A percentile compares a stretch with the other conserved stretches of the same genome.
These are phyloP conservation scores for Arnoldichthys spilopterus DNA, from an alignment of 2,797 vertebrate species.

Conservation along the genomic window DNA sequence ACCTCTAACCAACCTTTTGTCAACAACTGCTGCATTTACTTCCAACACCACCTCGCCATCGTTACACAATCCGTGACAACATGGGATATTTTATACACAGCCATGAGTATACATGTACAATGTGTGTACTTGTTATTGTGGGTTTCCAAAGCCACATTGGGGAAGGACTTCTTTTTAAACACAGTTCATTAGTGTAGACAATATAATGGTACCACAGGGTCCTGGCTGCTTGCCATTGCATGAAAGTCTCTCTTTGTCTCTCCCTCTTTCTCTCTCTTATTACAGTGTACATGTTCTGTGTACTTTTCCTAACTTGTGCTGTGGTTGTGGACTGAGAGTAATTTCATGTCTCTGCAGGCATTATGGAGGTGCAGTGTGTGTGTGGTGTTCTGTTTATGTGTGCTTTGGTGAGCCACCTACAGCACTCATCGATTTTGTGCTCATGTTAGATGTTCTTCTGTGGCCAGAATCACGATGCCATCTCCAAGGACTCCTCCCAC, in stretches of 20 bases:
- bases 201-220: slow-evolving; percentile 6
- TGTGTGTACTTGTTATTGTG: slow-evolving; percentile 24
- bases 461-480: slow-evolving; percentile 64
- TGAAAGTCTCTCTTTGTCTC: background rate
- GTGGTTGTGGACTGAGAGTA: slow-evolving; percentile 47
- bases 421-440: slow-evolving; percentile 75
- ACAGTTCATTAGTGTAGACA: background rate
- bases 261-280: slow-evolving; percentile 1
- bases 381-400: slow-evolving; percentile 33
- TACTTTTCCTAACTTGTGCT: background rate
- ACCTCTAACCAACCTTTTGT: too few relatives aligned
- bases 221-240: background rate
- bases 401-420: slow-evolving; percentile 54
- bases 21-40: too few relatives aligned
- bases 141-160: slow-evolving; percentile 54
- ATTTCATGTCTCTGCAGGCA: slow-evolving; percentile 67
- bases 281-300: background rate
- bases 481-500: slow-evolving; percentile 62
- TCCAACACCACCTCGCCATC: too few relatives aligned
- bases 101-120: background rate
- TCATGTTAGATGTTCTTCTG: slow-evolving; percentile 70
- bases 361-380: slow-evolving; percentile 53
- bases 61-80: too few relatives aligned
- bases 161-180: slow-evolving; percentile 53
- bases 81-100: too few relatives aligned